Evolutionary conservation across 2,888 invertebrate genomes (phyloP).

Genomic region (Hirtodrosophila cameraria): DNA sequence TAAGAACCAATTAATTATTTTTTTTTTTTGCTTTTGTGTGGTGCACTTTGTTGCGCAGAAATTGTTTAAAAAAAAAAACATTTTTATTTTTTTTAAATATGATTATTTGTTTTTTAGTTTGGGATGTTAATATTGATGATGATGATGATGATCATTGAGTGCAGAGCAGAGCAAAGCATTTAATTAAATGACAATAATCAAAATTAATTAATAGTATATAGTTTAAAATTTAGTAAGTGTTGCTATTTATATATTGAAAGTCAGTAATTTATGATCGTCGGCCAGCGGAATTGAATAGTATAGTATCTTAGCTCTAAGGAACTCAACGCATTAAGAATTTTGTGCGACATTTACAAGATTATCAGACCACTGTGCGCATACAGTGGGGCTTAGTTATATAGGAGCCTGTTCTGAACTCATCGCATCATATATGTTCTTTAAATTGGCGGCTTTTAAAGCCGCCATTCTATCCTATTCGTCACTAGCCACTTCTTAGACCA

Average conservation of each 20-base stretch:
- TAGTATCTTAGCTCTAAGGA: slow-evolving; percentile 33
- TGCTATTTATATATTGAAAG: slow-evolving; percentile 51
- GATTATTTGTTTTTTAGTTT: slow-evolving; percentile 31
- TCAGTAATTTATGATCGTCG: slow-evolving; percentile 70
- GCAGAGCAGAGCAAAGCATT: slow-evolving; percentile 61
- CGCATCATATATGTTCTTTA: slow-evolving; percentile 35
- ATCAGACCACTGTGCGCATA: slow-evolving; percentile 2
- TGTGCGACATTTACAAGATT: slow-evolving; percentile 1
- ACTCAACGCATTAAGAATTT: slow-evolving; percentile 20
- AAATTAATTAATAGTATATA: slow-evolving; percentile 19
- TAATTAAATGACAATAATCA: slow-evolving; percentile 24
- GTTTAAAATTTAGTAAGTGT: slow-evolving; percentile 7
- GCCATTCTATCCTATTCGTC: slow-evolving; percentile 38
- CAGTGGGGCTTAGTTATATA: slow-evolving; percentile 8
- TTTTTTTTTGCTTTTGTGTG: slow-evolving; percentile 62
- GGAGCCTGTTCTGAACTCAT: slow-evolving; percentile 60
- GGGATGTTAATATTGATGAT: no score
- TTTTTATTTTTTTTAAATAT: slow-evolving; percentile 14
- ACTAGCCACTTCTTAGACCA: slow-evolving; percentile 50
- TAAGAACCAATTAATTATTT: slow-evolving; percentile 62
- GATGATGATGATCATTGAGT: slow-evolving; percentile 83
- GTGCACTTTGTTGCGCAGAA: slow-evolving; percentile 53
- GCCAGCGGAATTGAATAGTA: slow-evolving; percentile 41
- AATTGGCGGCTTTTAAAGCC: slow-evolving; percentile 2
- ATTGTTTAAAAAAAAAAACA: slow-evolving; percentile 61